These are phyloP conservation scores for Athrips mouffetella DNA, from an alignment of 2,888 invertebrate genomes.

Conservation along the genomic window DNA sequence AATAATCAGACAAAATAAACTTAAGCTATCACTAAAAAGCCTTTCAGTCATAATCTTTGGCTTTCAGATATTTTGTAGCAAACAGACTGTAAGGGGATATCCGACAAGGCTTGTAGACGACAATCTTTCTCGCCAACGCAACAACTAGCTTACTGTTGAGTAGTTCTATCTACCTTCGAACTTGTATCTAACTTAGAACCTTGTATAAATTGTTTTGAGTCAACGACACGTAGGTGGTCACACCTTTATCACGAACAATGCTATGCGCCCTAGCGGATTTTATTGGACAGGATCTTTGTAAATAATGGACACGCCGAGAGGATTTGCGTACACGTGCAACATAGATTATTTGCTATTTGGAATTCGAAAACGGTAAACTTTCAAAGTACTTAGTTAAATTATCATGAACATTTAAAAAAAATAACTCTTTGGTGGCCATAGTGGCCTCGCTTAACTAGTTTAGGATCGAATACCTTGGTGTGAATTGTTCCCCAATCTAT, in stretches of 20 bases:
- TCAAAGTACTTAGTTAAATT: background rate
- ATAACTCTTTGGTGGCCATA: too few species aligned
- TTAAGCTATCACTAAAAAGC: background rate
- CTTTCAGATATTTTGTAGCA: background rate
- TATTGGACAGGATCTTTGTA: constrained; percentile 58
- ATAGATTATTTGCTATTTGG: constrained; percentile 14
- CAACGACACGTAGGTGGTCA: constrained; percentile 59
- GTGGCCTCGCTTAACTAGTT: too few species aligned
- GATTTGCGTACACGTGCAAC: constrained; percentile 4
- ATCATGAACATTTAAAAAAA: too few species aligned
- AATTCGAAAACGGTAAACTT: background rate
- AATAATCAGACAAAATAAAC: background rate
- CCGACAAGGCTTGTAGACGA: background rate
- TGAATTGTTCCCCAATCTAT: too few species aligned
- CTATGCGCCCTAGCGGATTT: constrained; percentile 50
- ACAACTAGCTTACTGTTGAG: background rate
- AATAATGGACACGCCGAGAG: constrained; percentile 45
- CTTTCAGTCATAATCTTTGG: constrained; percentile 4
- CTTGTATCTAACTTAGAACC: too few species aligned
- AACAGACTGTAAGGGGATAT: background rate
- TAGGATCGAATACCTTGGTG: too few species aligned
- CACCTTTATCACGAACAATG: constrained; percentile 62
- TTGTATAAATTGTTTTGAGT: too few species aligned
- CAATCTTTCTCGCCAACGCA: background rate
- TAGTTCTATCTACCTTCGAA: too few species aligned